Evolutionary conservation across 1,140 invertebrate genomes (phyloP).

Genomic region (Aphis gossypii): DNA sequence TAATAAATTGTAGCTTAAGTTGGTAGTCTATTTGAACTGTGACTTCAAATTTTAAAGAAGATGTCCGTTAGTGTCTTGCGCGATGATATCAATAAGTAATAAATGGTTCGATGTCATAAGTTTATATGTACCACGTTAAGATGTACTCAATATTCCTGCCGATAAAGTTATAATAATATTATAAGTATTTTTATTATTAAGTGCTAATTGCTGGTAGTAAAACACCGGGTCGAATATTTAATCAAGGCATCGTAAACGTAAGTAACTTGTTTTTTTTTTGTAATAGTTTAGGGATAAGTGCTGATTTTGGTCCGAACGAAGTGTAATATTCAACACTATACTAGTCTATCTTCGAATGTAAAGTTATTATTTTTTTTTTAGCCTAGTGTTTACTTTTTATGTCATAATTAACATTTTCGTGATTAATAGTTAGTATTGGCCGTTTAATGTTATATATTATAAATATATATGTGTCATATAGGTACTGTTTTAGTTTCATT

Average conservation of each 20-base stretch:
- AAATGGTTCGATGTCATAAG: background rate
- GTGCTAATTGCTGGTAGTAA: slow-evolving; percentile 3
- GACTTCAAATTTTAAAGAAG: background rate
- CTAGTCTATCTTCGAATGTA: background rate
- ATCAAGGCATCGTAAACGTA: slow-evolving; percentile 11
- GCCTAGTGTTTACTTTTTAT: background rate
- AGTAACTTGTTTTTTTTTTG: background rate
- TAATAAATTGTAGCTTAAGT: background rate
- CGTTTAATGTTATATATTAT: background rate
- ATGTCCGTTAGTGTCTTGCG: background rate
- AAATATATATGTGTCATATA: background rate
- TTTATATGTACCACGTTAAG: background rate
- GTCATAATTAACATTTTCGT: background rate
- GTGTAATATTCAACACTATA: background rate
- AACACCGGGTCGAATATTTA: slow-evolving; percentile 20
- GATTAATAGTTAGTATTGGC: background rate
- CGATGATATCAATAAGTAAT: background rate
- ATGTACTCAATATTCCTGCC: slow-evolving; percentile 18
- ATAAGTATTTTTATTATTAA: background rate
- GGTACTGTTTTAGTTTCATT: background rate
- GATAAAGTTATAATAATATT: background rate
- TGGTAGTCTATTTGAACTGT: background rate
- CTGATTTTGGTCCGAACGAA: background rate
- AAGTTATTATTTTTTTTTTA: background rate
- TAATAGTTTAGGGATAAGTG: background rate